These are phyloP conservation scores for Sardinella longiceps DNA, from an alignment of 2,797 vertebrate species.

Conservation along the genomic window DNA sequence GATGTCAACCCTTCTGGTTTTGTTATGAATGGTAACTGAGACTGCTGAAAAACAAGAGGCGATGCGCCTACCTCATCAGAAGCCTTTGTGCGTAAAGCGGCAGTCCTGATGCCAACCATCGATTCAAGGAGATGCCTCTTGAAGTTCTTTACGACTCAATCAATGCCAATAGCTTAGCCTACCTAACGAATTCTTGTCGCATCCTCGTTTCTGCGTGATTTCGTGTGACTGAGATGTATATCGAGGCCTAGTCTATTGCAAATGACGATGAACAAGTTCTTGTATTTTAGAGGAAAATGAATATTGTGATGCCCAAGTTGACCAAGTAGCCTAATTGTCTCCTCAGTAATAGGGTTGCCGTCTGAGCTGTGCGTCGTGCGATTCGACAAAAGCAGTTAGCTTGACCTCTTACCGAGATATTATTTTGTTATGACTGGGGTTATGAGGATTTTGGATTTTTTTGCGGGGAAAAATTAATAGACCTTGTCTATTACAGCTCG, in stretches of 20 bases:
- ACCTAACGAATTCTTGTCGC: not conserved
- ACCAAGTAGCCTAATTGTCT: not conserved
- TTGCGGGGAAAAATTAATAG: no score
- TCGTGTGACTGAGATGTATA: not conserved
- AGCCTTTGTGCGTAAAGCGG: conserved; percentile 58
- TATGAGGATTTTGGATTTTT: no score
- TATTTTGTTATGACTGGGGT: no score
- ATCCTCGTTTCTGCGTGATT: not conserved
- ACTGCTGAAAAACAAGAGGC: conserved; percentile 54
- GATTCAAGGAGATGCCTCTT: conserved; percentile 47
- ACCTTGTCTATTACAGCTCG: no score
- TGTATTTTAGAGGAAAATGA: not conserved
- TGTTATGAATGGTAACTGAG: conserved; percentile 57
- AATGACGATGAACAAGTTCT: not conserved
- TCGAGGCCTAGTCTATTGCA: not conserved
- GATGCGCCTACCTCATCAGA: conserved; percentile 64
- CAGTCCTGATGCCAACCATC: conserved; percentile 50
- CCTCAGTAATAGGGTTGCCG: not conserved
- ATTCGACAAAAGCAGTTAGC: no score
- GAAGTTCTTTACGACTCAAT: conserved; percentile 55
- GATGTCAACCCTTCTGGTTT: conserved; percentile 39
- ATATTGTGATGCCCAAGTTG: not conserved
- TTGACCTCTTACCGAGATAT: no score
- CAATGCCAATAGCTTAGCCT: conserved; percentile 26
- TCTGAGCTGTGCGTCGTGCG: no score